Conservation (phyloP, 1,140 invertebrate genomes). For the Sogatella furcifera region DNA sequence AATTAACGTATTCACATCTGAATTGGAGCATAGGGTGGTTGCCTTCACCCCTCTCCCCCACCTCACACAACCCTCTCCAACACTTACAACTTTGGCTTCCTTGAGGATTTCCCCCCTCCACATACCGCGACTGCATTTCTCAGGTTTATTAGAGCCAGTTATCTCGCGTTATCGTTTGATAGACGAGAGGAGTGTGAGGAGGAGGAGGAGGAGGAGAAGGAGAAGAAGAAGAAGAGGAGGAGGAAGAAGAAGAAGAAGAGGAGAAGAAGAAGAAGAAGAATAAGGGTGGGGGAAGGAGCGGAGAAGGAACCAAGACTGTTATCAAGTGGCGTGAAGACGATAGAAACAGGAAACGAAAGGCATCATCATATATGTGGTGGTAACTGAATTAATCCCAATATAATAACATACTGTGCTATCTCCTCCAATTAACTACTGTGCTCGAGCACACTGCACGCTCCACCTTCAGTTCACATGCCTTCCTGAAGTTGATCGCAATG, state of each 20-base stretch:
- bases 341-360: neutral
- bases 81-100: neutral
- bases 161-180: neutral
- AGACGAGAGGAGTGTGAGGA: too few relatives aligned
- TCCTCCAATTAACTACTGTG: too few relatives aligned
- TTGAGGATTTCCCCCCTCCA: too few relatives aligned
- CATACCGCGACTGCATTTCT: neutral
- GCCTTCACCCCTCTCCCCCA: neutral
- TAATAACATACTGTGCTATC: neutral
- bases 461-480: too few relatives aligned
- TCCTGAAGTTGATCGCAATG: too few relatives aligned
- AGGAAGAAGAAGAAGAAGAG: too few relatives aligned
- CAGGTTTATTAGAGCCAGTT: neutral
- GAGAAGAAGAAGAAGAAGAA: too few relatives aligned
- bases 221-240: too few relatives aligned
- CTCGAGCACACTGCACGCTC: too few relatives aligned
- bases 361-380: neutral
- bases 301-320: too few relatives aligned
- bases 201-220: too few relatives aligned
- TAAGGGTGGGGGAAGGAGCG: neutral
- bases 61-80: neutral
- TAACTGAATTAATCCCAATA: neutral
- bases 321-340: neutral
- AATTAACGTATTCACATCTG: constrained; percentile 12
- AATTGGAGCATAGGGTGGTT: neutral